Conservation (phyloP, 2,113 vertebrate genomes). For the Potamarius usumacintae region DNA sequence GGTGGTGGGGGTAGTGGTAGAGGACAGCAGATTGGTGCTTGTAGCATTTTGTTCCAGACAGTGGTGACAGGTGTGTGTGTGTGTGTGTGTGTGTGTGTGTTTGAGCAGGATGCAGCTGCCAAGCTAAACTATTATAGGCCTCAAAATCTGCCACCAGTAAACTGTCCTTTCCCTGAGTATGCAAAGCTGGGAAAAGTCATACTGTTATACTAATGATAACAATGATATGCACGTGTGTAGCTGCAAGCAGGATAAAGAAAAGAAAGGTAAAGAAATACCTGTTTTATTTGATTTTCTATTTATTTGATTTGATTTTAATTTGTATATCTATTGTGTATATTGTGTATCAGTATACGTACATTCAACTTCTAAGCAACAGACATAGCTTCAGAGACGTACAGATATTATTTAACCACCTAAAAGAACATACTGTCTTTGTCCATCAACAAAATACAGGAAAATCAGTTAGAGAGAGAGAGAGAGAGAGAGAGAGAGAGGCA, state of each 20-base stretch:
- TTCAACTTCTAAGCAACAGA: neutral
- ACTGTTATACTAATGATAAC: neutral
- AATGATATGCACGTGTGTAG: neutral
- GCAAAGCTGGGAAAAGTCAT: neutral
- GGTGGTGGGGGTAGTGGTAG: neutral
- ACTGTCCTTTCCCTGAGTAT: neutral
- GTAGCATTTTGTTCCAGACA: conserved; percentile 37
- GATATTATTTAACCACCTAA: neutral
- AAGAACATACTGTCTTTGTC: neutral
- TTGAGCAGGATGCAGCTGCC: conserved; percentile 23
- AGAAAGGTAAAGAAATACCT: neutral
- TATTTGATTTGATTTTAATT: neutral
- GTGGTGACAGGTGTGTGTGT: neutral
- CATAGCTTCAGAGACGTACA: neutral
- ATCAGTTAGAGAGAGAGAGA: neutral
- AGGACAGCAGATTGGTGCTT: neutral
- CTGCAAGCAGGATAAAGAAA: neutral
- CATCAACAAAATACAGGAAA: neutral
- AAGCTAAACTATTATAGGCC: conserved; percentile 13
- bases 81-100: neutral
- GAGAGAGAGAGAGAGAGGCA: neutral
- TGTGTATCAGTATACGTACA: neutral
- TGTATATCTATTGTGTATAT: neutral
- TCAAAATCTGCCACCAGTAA: neutral
- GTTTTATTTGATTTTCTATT: neutral